Evolutionary conservation across 2,113 vertebrate species (phyloP), one percentile per base, ranked within the genome.

Genomic region (Thymallus thymallus): DNA sequence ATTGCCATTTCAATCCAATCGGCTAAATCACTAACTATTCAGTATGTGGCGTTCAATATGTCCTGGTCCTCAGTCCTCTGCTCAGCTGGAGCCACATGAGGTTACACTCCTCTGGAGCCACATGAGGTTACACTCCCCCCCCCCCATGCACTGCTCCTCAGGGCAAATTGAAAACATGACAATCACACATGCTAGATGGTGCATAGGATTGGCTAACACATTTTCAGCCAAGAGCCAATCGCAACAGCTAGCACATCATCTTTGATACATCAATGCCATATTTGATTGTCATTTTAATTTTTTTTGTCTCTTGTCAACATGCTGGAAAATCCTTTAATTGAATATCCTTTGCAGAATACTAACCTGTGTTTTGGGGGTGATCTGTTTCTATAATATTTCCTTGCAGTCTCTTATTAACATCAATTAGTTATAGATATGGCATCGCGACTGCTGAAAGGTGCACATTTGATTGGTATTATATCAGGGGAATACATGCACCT

Each of bases 1-100:
- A 18, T n/a, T 16, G 55, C n/a, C 60, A 1, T 51, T 62, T 62
- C 23, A 48, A 75, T 73, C 69, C 69, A 63, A 61, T 71, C 81
- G 76, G 81, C 82, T 81, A 73, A 76, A 84, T 51, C 73, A 72
- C 70, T 80, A 66, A 78, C 76, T 72, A 76, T 80, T 72, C 51
- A 71, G 67, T 81, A 74, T 74, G 41, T 58, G 74, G 46, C 69
- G 30, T 4, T n/a, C 6, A 56, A 24, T 48, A 30, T 65, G 1
- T 68, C 62, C 68, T 41, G 18, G 60, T 14, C 22, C 35, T 70
- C 14, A 12, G 29, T 56, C 41, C 26, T 23, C 24, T 55, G 16
- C 32, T 23, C 26, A 62, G 45, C 32, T 46, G 23, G 60, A 46
- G 35, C 4, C 60, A 62, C 20, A 29, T 14, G 35, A 3, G n/a